Evolutionary conservation across 2,888 invertebrate genomes (phyloP), one percentile per base, ranked within the genome.

Genomic region (Ormyrus pomaceus): DNA sequence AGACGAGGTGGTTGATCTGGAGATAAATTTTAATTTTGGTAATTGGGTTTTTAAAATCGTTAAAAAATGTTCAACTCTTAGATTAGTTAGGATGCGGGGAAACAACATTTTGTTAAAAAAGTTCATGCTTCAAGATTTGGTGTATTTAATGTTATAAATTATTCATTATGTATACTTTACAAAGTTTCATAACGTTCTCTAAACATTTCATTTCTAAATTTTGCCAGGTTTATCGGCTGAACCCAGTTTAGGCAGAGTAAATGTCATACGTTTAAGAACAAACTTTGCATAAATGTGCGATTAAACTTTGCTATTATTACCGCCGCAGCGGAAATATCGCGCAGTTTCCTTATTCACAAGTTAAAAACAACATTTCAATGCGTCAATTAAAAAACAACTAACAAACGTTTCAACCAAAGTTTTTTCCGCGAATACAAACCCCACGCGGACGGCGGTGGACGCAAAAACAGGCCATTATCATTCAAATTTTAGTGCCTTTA

Each of bases 181-280:
- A 11, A 51, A 34, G 13, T 51, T 59, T 58, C 58, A 48, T 9
- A 70, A 48, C 70, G n/a, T 72, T 51, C 55, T 55, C 64, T 13
- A 53, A 72, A 73, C 48, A 55, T 64, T 58, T 50, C 55, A 65
- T 56, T 48, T 66, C 58, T 58, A 45, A 58, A 65, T 65, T 58
- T 53, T 13, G 51, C 34, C 4, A 34, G 2, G 19, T 48, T 72
- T 72, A 58, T 62, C 50, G 45, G 11, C 13, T 10, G 6, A 13
- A 50, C 50, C 6, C 19, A 13, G 45, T 62, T 72, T 66, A 11
- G 5, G n/a, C 11, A n/a, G 13, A 46, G n/a, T 19, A 59, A 66
- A 66, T 53, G 11, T 59, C 46, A 11, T n/a, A 5, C 7, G 19
- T 70, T 58, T 13, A 4, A 34, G 6, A 9, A 8, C 0, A 50